phyloP scores from a whole-genome alignment of 2,113 vertebrate species.

The Rhinolophus sinicus region DNA sequence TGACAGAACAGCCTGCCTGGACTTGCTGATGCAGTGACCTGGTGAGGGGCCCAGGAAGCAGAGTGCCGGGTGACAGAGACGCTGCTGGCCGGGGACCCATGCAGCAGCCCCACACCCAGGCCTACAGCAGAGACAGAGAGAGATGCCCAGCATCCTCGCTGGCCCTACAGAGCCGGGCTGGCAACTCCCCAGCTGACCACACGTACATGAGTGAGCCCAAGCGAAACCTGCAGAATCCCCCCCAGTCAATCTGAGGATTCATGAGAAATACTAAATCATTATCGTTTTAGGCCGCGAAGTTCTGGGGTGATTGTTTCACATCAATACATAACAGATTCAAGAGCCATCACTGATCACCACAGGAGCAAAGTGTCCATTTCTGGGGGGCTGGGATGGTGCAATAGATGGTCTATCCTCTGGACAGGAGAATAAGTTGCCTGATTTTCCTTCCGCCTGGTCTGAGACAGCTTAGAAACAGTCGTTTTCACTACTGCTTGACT shows the following conservation, averaged over 20 bases:
- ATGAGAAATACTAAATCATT: background rate
- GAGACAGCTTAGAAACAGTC: background rate
- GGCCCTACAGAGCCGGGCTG: background rate
- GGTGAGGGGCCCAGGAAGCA: background rate
- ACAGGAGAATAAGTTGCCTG: background rate
- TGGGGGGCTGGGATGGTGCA: fast-evolving
- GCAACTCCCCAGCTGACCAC: background rate
- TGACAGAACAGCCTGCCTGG: too few species aligned
- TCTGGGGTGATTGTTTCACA: background rate
- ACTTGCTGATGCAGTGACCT: background rate
- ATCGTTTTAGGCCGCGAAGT: background rate
- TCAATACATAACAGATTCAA: background rate
- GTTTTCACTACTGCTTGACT: background rate
- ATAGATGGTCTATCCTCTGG: background rate
- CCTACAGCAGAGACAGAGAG: background rate
- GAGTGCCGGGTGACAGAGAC: fast-evolving
- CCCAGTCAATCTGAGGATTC: background rate
- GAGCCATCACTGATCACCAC: background rate
- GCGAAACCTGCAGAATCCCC: background rate
- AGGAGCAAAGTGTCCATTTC: background rate
- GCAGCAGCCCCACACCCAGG: background rate
- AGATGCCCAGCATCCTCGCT: background rate
- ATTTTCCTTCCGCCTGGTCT: background rate
- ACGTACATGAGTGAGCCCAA: background rate
- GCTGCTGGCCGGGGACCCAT: background rate